Base-by-base conservation (phyloP, 2,888 invertebrate species). In the Notodonta dromedarius region DNA sequence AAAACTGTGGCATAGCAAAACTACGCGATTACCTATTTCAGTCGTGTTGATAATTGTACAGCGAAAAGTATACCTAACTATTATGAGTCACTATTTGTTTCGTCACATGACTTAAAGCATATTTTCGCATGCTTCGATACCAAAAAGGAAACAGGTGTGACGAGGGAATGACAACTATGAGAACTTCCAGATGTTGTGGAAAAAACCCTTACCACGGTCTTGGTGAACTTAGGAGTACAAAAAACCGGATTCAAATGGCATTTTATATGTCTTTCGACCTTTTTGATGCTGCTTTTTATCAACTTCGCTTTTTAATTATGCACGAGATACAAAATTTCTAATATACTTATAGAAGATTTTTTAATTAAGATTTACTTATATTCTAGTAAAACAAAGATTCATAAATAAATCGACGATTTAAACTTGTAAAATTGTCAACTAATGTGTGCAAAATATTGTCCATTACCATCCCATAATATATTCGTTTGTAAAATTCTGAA, bases 61-160 rank as follows among this genome's bases (percentile, higher is more conserved):
- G 55, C 2, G 24, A 24, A 24, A 2, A 24, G 1, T 24, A 24
- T 24, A 24, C 1, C 1, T 24, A 44, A 44, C 54, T 63, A 66
- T 67, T 64, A 67, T 44, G 59, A 60, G 58, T 52, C 58, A 56
- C 32, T 57, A 61, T 57, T 60, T 52, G 60, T 44, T 51, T 14
- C 57, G 72, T 39, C 60, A 61, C 62, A 44, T 55, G 16, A 35
- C 16, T 44, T 4, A 44, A 24, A 13, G 16, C 56, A 24, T 56
- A 44, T 56, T 53, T 56, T 56, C 44, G 44, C 65, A 64, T 64
- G 74, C 69, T 74, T 66, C 65, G 61, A 63, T 65, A 64, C 61
- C 52, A 55, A 58, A 68, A 62, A 72, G 75, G 77, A 75, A 75
- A 62, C 75, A 75, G 77, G 75, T 75, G 73, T 54, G 53, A 50